phyloP scores from a whole-genome alignment of 1,140 invertebrate genomes.

The Scylla paramamosain region DNA sequence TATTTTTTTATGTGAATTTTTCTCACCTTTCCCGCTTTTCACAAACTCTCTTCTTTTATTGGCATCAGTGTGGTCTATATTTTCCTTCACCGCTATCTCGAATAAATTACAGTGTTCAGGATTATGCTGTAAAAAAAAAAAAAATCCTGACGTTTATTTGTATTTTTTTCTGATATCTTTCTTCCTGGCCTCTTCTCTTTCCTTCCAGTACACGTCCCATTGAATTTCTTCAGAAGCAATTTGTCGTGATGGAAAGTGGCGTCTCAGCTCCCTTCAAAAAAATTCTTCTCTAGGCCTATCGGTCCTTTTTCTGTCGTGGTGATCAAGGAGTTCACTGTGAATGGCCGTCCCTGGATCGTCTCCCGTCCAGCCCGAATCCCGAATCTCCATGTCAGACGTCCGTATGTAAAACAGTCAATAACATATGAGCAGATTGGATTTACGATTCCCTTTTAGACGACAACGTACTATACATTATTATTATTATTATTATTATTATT shows the following conservation, averaged over 20 bases:
- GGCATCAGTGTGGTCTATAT: background rate
- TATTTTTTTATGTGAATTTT: background rate
- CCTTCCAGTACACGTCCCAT: background rate
- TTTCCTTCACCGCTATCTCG: background rate
- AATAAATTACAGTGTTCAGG: background rate
- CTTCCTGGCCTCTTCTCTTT: background rate
- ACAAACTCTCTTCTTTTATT: background rate
- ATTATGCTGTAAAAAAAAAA: background rate
- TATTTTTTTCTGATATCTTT: background rate
- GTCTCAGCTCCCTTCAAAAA: background rate
- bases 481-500: background rate
- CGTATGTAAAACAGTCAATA: background rate
- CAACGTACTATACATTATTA: background rate
- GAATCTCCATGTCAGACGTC: background rate
- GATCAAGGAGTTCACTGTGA: background rate
- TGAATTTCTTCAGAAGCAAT: background rate
- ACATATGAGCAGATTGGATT: background rate
- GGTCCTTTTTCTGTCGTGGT: background rate
- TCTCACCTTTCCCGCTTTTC: background rate
- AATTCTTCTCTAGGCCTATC: background rate
- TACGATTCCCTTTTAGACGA: background rate
- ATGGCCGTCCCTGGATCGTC: background rate
- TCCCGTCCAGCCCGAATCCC: background rate
- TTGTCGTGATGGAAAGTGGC: slow-evolving; percentile 1
- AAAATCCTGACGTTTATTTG: background rate